Evolutionary conservation across 2,113 vertebrate genomes (phyloP).

Genomic region (Hydropotes inermis): DNA sequence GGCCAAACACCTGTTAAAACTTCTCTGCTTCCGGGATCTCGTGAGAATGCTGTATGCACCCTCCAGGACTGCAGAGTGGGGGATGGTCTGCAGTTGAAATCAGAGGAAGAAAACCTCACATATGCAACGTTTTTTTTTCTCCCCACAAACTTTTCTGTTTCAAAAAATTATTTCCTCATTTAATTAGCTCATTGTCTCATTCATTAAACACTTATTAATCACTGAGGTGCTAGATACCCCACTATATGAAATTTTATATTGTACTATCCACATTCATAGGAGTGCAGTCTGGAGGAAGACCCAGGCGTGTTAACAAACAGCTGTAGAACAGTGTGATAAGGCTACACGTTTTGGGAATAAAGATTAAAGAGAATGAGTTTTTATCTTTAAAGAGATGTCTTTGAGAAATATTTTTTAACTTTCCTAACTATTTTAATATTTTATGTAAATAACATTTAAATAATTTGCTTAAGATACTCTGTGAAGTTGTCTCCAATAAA

Average conservation of each 20-base stretch:
- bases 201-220: neutral
- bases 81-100: neutral
- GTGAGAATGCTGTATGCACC: neutral
- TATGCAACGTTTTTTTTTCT: neutral
- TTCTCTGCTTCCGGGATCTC: neutral
- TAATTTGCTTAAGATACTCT: neutral
- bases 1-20: neutral
- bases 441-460: neutral
- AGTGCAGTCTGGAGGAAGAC: neutral
- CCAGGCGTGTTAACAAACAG: neutral
- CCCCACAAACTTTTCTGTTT: neutral
- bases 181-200: neutral
- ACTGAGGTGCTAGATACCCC: neutral
- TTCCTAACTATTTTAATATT: neutral
- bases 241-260: neutral
- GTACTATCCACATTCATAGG: neutral
- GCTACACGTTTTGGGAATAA: neutral
- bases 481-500: neutral
- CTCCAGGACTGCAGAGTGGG: neutral
- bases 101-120: neutral
- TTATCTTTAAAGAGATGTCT: neutral
- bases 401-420: neutral
- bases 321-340: neutral
- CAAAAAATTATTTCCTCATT: neutral
- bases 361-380: neutral